phyloP scores from a whole-genome alignment of 2,797 vertebrate species.

The Myripristis murdjan region DNA sequence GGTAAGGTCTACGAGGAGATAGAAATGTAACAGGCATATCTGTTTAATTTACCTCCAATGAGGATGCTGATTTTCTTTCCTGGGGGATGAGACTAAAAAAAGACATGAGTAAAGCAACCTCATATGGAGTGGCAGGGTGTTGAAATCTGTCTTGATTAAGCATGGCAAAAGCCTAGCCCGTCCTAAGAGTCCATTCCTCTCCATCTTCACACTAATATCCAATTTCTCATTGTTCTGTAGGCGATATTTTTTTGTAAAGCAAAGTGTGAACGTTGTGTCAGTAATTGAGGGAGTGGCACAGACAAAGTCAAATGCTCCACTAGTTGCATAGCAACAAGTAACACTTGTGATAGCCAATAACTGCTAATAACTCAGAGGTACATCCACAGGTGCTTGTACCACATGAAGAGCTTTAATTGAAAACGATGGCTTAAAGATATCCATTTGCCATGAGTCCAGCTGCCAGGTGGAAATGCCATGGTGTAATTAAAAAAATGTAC shows the following conservation, averaged over 20 bases:
- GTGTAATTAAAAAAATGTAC: background rate
- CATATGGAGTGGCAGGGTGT: constrained; percentile 16
- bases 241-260: background rate
- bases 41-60: no score
- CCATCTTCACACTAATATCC: constrained; percentile 23
- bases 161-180: constrained; percentile 15
- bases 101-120: constrained; percentile 27
- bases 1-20: no score
- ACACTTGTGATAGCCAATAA: background rate
- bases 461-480: background rate
- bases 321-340: constrained; percentile 12
- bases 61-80: no score
- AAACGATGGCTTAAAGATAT: background rate
- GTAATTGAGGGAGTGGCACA: background rate
- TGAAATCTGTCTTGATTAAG: constrained; percentile 35
- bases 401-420: background rate
- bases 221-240: constrained; percentile 14
- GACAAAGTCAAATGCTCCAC: constrained; percentile 4
- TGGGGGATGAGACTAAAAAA: no score
- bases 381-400: background rate
- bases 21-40: no score
- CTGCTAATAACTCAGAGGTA: no score
- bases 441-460: background rate
- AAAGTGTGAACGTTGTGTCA: constrained; percentile 16
- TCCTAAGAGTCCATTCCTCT: constrained; percentile 14